Percentiles rank a stretch among this genome's conserved stretches.
These are phyloP conservation scores for Ianthella basta DNA, from an alignment of 37 sponge, comb jelly and placozoan genomes.

Conservation along the genomic window DNA sequence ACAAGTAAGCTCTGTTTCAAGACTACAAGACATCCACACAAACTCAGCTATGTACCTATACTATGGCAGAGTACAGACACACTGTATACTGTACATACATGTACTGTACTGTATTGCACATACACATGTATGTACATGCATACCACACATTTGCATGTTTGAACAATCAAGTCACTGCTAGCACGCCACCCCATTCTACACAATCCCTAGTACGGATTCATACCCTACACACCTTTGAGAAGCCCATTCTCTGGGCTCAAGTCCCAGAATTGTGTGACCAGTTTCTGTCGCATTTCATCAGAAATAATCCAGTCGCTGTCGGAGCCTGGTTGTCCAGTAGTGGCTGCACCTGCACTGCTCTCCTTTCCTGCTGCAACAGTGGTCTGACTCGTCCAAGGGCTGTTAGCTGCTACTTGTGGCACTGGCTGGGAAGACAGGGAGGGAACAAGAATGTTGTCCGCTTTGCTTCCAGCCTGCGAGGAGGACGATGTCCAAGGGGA, in stretches of 20 bases:
- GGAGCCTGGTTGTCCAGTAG: not conserved
- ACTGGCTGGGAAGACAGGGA: not conserved
- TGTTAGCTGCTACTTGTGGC: not conserved
- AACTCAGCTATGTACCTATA: not conserved
- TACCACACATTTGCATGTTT: not conserved
- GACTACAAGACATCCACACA: no score
- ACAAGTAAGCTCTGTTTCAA: no score
- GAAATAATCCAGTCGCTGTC: conserved; percentile 63
- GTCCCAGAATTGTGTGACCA: conserved; percentile 50
- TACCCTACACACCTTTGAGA: conserved; percentile 33
- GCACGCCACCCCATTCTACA: no score
- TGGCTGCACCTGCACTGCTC: not conserved
- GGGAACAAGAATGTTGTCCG: not conserved
- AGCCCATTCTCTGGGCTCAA: conserved; percentile 54
- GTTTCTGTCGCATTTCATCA: conserved; percentile 66
- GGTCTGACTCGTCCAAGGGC: not conserved
- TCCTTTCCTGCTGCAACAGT: no score
- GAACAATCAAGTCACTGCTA: no score
- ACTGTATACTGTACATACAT: not conserved
- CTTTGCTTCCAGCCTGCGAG: not conserved
- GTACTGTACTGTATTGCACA: not conserved
- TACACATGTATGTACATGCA: not conserved
- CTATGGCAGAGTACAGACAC: not conserved
- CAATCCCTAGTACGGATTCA: no score
- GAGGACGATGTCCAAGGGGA: not conserved